Base-by-base conservation (phyloP, 2,888 invertebrate genomes). In the Drymonia ruficornis region DNA sequence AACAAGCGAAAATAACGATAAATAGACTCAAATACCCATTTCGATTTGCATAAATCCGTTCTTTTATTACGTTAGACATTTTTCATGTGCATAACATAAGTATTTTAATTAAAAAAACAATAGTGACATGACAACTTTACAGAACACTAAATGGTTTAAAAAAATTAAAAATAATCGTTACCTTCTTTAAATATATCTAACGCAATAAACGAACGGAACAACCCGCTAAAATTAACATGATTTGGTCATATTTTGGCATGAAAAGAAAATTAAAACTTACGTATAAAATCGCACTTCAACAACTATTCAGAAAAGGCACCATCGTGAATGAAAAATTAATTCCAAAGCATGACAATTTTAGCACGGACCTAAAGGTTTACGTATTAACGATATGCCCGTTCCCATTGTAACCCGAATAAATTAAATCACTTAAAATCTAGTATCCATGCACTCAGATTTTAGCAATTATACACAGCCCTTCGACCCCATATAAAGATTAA, bases 401-500 rank as follows among this genome's bases (percentile, higher is more conserved):
- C 64, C 55, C 59, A 57, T 38, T 59, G 53, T 59, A 62, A 52
- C 61, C 58, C 64, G 55, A 65, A 67, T 67, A 71, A 69, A 72
- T 65, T 61, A 67, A 67, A 70, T 61, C 66, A 70, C 67, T 59
- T 78, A 78, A 76, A 80, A 81, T 78, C 77, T 80, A 81, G 74
- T 76, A 76, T 55, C 68, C 67, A 59, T 74, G 69, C 70, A 76
- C 72, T 74, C 73, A 74, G 73, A 74, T 78, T 72, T 76, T 70
- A 72, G 68, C 71, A 72, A 71, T 61, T 70, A 68, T 65, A 69
- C 81, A 83, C 82, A 82, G 81, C 81, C 79, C 70, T 67, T 56
- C 55, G 65, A 68, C 68, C 53, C 62, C 70, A 59, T 63, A 63
- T 53, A 61, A 64, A 68, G 76, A 76, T 77, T 78, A 78, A 76